Evolutionary conservation across 2,113 vertebrate genomes (phyloP).

Genomic region (Hypanus sabinus): DNA sequence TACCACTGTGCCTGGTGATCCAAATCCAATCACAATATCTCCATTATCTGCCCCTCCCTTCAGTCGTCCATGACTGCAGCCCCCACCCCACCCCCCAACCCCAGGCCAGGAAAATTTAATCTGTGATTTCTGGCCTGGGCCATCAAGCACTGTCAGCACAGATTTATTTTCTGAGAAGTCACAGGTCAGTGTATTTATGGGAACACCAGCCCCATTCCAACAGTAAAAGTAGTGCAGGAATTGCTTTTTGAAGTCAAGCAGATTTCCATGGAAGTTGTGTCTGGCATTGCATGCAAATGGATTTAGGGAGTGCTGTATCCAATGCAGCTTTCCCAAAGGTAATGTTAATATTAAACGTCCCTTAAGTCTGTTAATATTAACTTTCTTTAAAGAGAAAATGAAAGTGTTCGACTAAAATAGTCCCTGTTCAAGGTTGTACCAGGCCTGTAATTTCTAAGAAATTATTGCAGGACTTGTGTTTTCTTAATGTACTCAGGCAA

Average conservation of each 20-base stretch:
- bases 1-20: background rate
- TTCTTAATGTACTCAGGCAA: background rate
- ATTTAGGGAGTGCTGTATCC: background rate
- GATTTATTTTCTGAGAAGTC: background rate
- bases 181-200: background rate
- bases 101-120: background rate
- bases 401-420: background rate
- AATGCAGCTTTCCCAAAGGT: background rate
- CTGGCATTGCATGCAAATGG: background rate
- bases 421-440: background rate
- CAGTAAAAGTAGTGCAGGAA: background rate
- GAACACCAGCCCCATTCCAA: background rate
- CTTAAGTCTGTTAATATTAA: background rate
- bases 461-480: constrained; percentile 2
- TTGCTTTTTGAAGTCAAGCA: background rate
- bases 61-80: background rate
- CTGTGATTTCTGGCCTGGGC: background rate
- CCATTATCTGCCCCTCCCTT: background rate
- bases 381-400: background rate
- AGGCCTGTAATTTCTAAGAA: background rate
- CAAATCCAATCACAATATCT: background rate
- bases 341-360: background rate
- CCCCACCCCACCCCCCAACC: no score
- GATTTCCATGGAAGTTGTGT: background rate
- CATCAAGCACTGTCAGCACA: background rate